Percentiles rank a stretch among this genome's conserved stretches.
These are phyloP conservation scores for Drosophila rubida DNA, from an alignment of 2,888 invertebrate genomes.

Conservation along the genomic window DNA sequence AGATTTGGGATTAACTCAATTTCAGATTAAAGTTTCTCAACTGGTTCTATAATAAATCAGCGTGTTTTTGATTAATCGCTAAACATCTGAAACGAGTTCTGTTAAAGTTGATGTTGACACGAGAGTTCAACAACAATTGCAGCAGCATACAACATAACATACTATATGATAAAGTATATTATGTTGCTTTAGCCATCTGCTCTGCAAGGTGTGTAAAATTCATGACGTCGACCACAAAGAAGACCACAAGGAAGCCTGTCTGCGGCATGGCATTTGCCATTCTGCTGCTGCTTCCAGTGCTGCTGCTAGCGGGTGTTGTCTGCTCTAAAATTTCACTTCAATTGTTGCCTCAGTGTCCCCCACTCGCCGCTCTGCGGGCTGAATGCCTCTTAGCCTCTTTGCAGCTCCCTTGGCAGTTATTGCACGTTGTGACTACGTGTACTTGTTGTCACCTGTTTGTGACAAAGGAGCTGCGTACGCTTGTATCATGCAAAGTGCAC, in stretches of 20 bases:
- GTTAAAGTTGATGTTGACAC: not conserved
- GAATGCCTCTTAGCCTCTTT: not conserved
- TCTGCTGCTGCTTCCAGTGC: not conserved
- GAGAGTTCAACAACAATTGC: not conserved
- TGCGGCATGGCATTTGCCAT: conserved; percentile 6
- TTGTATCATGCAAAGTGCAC: conserved; percentile 54
- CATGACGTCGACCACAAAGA: conserved; percentile 17
- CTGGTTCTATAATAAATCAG: not conserved
- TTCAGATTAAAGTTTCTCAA: not conserved
- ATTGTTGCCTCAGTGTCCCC: conserved; percentile 18
- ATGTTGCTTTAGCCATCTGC: conserved; percentile 6
- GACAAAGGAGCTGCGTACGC: conserved; percentile 66
- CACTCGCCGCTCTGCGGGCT: not conserved
- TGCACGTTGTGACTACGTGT: conserved; percentile 59
- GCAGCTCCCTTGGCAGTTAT: conserved; percentile 46
- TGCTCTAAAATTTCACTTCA: conserved; percentile 44
- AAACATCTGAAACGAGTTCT: not conserved
- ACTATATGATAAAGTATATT: not conserved
- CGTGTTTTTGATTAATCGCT: not conserved
- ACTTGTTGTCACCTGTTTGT: conserved; percentile 69
- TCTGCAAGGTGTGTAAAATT: conserved; percentile 12
- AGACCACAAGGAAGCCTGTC: conserved; percentile 37
- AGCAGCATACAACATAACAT: conserved; percentile 1
- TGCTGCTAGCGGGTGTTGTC: conserved; percentile 1
- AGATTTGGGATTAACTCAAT: not conserved